Base-by-base conservation (phyloP, 1,140 invertebrate species). In the Apocrypta bakeri region DNA sequence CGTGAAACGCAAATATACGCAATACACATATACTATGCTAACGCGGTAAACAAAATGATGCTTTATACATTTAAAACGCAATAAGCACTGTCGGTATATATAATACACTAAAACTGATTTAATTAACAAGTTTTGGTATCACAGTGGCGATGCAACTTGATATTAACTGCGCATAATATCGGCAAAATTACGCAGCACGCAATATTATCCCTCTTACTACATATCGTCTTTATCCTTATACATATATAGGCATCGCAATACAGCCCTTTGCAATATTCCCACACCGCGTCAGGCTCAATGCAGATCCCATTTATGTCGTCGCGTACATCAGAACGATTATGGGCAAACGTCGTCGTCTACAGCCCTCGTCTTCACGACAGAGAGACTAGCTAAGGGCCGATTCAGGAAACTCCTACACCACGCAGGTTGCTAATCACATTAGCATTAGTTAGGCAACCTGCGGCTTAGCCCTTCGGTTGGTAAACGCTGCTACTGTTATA, bases 361-460 rank as follows among this genome's bases (percentile, higher is more conserved):
- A 14, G 63, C 24, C 24, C 9, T 27, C 24, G 63, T 25, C 63
- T 25, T 66, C 48, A 6, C 63, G 25, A 11, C 63, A 11, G 63
- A 66, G 63, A 29, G 63, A 29, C 63, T 66, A n/a, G 24, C 63
- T 66, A 66, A 66, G 63, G 25, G 24, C 25, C 25, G 63, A 66
- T 66, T 27, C 63, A 56, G 7, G 48, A 56, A 56, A 56, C 48
- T 66, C 24, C 63, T 24, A 63, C 11, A 40, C 74, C 31, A 24
- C 74, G 68, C 68, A 25, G n/a, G 21, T 25, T 37, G n/a, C 0
- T 78, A 83, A 83, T 83, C 74, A 48, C 71, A 83, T 83, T 83
- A 83, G 75, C 40, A 9, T 72, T 83, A 83, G 42, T 72, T 73
- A 75, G 48, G 71, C 29, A 78, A 29, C 66, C 12, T 72, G 48